phyloP scores from a whole-genome alignment of 2,797 vertebrate species.

The Dromococcyx pavoninus region DNA sequence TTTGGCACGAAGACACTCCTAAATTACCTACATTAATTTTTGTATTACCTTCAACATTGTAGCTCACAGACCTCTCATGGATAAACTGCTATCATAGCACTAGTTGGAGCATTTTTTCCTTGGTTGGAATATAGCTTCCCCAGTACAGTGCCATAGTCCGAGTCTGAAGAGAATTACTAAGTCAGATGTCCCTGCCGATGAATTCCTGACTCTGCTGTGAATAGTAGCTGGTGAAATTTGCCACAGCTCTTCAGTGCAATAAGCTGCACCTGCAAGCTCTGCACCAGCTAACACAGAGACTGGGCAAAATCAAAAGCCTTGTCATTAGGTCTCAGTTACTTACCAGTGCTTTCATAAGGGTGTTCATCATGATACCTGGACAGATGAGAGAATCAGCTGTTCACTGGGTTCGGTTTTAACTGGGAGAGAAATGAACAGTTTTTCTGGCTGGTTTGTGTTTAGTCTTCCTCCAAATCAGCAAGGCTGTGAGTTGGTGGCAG shows the following conservation, averaged over 20 bases:
- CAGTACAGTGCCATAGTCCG: background rate
- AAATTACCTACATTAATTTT: slow-evolving; percentile 43
- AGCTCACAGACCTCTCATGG: background rate
- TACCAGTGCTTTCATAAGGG: background rate
- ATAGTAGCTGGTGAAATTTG: background rate
- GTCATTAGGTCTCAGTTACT: background rate
- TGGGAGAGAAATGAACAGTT: background rate
- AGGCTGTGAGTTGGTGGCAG: background rate
- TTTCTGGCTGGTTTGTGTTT: background rate
- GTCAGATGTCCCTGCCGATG: background rate
- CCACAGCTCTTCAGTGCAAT: background rate
- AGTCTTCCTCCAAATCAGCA: background rate
- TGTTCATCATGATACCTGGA: background rate
- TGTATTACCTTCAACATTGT: background rate
- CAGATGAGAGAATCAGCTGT: background rate
- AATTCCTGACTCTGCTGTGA: background rate
- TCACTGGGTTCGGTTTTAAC: background rate
- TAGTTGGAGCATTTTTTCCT: background rate
- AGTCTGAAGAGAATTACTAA: background rate
- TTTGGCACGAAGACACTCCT: slow-evolving; percentile 35
- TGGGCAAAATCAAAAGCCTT: background rate
- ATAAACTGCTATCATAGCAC: background rate
- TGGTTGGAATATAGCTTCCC: background rate
- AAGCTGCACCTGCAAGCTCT: background rate
- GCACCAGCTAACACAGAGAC: background rate